Evolutionary conservation across 2,113 vertebrate species (phyloP).

Genomic region (Varanus komodoensis): DNA sequence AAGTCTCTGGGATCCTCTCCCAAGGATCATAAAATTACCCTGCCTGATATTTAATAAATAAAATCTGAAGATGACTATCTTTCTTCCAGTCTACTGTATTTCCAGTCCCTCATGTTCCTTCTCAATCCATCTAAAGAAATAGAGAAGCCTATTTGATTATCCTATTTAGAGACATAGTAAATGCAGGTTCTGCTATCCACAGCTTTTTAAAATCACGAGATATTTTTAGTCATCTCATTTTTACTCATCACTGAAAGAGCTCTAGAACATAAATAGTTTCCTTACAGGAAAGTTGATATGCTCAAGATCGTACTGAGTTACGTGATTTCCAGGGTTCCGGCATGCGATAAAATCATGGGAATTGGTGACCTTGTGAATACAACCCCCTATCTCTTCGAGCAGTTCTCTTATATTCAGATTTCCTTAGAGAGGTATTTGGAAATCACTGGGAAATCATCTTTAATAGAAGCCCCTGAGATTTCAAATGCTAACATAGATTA

Average conservation of each 20-base stretch:
- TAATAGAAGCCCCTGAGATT: conserved; percentile 14
- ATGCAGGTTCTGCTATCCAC: neutral
- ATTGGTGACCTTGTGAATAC: conserved; percentile 10
- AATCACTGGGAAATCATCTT: conserved; percentile 31
- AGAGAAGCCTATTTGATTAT: neutral
- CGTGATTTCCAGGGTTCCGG: neutral
- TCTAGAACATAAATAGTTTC: neutral
- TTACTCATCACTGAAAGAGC: neutral
- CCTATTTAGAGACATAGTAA: neutral
- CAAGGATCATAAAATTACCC: too few relatives aligned
- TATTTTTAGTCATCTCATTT: neutral
- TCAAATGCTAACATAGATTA: conserved; percentile 25
- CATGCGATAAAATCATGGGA: conserved; percentile 3
- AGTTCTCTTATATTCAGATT: conserved; percentile 27
- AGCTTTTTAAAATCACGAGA: neutral
- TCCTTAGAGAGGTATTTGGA: conserved; percentile 18
- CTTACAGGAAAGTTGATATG: neutral
- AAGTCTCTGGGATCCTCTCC: too few relatives aligned
- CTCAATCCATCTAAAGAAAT: neutral
- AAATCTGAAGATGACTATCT: neutral
- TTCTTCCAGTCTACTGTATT: neutral
- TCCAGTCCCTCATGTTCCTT: neutral
- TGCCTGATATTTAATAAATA: neutral
- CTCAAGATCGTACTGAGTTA: neutral
- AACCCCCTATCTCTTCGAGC: neutral